phyloP scores from a whole-genome alignment of 1,140 invertebrate genomes.

The Chironomus tepperi region DNA sequence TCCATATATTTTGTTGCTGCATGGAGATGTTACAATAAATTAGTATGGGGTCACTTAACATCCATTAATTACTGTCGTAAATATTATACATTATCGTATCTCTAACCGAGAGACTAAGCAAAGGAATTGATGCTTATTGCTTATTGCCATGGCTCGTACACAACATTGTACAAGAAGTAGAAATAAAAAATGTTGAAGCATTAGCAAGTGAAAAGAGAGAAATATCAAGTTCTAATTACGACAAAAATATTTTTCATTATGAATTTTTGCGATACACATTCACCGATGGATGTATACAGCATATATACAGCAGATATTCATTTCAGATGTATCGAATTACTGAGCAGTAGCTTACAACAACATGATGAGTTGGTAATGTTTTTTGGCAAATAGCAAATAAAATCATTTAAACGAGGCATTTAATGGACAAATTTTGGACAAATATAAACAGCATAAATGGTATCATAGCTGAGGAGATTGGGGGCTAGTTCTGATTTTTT shows the following conservation, averaged over 20 bases:
- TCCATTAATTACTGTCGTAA: constrained; percentile 21
- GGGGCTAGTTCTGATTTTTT: no score
- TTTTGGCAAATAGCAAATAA: background rate
- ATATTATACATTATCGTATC: background rate
- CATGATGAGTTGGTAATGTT: background rate
- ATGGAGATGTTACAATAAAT: constrained; percentile 17
- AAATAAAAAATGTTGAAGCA: no score
- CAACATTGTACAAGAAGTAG: no score
- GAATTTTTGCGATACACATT: background rate
- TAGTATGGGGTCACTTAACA: constrained; percentile 17
- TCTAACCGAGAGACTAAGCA: background rate
- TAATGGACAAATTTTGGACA: background rate
- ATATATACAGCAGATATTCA: background rate
- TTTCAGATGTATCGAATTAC: constrained; percentile 13
- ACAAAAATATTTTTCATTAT: background rate
- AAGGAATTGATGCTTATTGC: no score
- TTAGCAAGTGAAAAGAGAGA: background rate
- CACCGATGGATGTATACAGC: background rate
- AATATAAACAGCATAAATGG: constrained; percentile 5
- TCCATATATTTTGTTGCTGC: background rate
- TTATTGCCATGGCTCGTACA: no score
- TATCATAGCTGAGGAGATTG: background rate
- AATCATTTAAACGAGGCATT: background rate
- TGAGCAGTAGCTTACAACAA: background rate
- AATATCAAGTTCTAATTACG: constrained; percentile 2